phyloP scores from a whole-genome alignment of 2,888 invertebrate genomes.

The Loripinus fragilis region DNA sequence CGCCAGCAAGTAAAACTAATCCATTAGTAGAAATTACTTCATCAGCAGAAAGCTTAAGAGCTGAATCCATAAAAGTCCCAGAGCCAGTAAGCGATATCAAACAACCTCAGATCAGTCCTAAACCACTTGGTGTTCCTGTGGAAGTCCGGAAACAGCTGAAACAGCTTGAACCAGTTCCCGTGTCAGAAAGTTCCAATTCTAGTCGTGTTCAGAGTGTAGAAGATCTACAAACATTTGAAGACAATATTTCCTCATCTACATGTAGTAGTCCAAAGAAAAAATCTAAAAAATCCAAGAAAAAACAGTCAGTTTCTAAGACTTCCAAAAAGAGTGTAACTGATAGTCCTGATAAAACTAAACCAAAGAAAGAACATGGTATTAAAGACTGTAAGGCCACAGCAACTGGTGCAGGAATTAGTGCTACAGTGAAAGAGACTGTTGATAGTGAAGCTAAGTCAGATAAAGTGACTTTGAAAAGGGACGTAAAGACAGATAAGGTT shows the following conservation, averaged over 20 bases:
- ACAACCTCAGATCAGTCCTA: too few species aligned
- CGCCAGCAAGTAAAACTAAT: too few species aligned
- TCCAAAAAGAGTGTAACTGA: not conserved
- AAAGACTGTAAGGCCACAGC: not conserved
- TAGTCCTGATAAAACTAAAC: not conserved
- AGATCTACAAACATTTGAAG: slow-evolving; percentile 2
- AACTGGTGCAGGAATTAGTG: not conserved
- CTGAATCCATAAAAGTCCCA: too few species aligned
- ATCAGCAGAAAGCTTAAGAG: too few species aligned
- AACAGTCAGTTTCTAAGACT: not conserved
- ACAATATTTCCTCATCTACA: slow-evolving; percentile 8
- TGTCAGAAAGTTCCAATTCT: not conserved
- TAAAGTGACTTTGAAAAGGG: not conserved
- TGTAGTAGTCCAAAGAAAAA: slow-evolving; percentile 35
- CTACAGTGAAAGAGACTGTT: not conserved
- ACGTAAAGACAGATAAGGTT: not conserved
- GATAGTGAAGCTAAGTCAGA: too few species aligned
- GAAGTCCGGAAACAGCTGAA: slow-evolving; percentile 3
- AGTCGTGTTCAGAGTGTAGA: not conserved
- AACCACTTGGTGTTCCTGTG: not conserved
- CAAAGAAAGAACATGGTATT: too few species aligned
- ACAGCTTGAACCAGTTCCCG: not conserved
- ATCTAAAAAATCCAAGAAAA: not conserved
- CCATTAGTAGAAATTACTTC: too few species aligned
- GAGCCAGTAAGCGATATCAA: too few species aligned